Evolutionary conservation across 2,113 vertebrate genomes (phyloP).

Genomic region (Rallus limicola): DNA sequence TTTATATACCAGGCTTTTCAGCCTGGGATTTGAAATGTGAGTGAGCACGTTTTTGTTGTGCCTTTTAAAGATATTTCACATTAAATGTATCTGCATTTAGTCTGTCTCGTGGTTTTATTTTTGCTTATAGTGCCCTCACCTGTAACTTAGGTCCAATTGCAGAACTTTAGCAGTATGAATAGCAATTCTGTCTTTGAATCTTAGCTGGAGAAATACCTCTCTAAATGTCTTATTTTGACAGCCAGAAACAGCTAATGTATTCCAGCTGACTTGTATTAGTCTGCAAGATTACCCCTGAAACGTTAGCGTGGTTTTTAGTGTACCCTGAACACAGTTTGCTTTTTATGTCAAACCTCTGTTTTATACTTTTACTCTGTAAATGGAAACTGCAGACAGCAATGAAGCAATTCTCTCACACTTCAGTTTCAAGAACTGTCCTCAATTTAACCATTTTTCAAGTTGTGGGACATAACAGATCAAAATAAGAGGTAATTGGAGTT

Average conservation of each 20-base stretch:
- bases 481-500: not conserved
- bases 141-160: conserved; percentile 54
- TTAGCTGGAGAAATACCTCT: not conserved
- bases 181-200: not conserved
- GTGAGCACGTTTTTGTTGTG: not conserved
- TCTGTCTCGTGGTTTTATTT: not conserved
- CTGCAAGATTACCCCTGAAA: not conserved
- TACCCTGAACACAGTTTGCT: not conserved
- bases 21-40: not conserved
- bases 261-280: conserved; percentile 6
- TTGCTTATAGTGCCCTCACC: conserved; percentile 66
- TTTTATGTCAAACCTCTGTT: not conserved
- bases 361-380: not conserved
- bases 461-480: not conserved
- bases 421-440: not conserved
- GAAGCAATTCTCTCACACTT: not conserved
- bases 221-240: not conserved
- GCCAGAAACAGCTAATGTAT: not conserved
- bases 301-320: not conserved
- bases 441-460: not conserved
- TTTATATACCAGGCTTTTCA: not conserved
- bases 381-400: not conserved
- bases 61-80: not conserved
- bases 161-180: not conserved
- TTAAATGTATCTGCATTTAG: not conserved